Evolutionary conservation across 2,797 vertebrate species (phyloP), one percentile per base, ranked within the genome.

Genomic region (Falco columbarius): DNA sequence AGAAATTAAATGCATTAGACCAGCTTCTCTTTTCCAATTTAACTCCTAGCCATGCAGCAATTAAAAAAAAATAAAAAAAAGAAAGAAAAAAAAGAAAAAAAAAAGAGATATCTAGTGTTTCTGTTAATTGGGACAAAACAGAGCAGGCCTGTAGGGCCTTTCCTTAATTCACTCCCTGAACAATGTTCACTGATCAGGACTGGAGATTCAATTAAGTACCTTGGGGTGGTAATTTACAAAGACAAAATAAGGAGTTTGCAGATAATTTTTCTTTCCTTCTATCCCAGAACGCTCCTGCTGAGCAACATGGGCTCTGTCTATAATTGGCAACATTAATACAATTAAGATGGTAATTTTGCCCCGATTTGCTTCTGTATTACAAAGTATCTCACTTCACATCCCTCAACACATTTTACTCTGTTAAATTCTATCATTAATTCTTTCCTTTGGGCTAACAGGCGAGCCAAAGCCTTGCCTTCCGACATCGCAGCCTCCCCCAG

Each of bases 281-380:
- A 89, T 94, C 94, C 96, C 86, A 82, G 81, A 94, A 80, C 10
- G 1, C 67, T 90, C 96, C 95, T 19, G 85, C 96, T 95, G 96
- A 89, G 93, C 58, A 61, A 87, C 89, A 88, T 1, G 0, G 86
- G 72, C 32, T 88, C 85, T 74, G 91, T 59, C 89, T 86, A 7
- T 96, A 97, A 96, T 95, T 96, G 96, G 86, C 81, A 74, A 51
- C 89, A 91, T 95, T 96, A 97, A 96, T 96, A 91, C 85, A 96
- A 96, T 96, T 95, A 96, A 88, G 89, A 95, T 93, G 96, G 79
- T 95, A 94, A 97, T 96, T 96, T 81, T 91, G 84, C 91, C 84
- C 84, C 9, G 29, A 38, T 96, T 93, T 65, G 32, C 87, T 95
- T 86, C 91, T 70, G 21, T 40, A 32, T 85, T 77, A 55, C 72